Evolutionary conservation across 2,888 invertebrate genomes (phyloP), one percentile per base, ranked within the genome.

Genomic region (Thyatira batis): DNA sequence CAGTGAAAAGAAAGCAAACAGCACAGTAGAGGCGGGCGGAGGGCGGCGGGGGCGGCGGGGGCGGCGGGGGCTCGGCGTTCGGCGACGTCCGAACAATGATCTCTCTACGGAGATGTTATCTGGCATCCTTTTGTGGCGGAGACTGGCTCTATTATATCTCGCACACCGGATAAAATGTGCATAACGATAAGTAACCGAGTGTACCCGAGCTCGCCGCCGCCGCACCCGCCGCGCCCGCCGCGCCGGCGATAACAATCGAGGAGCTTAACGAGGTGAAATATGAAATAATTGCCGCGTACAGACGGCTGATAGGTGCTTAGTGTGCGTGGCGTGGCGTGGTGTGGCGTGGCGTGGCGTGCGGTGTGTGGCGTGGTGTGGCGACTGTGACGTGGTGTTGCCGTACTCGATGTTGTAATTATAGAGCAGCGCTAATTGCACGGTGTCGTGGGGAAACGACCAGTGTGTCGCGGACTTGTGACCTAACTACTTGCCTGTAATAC

Each of bases 211-310:
- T 2, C n/a, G 9, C 30, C 10, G 13, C 5, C 11, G 39, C 11
- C 33, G n/a, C 13, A 25, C 13, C 25, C 11, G 6, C 10, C 33
- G 33, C 3, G 39, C 39, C 5, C 11, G 39, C 11, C 33, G n/a
- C 13, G 46, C 13, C 25, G 10, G 6, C 46, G 46, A 46, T 46
- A 46, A 23, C 9, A 23, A 46, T 46, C 46, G 23, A 25, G 25
- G 9, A 46, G 46, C 46, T 46, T 46, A 46, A 52, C 23, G 52
- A 56, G 50, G 50, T 53, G 48, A 51, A 51, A 20, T 53, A 53
- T 56, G 3, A 48, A 48, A 56, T 56, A 56, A 56, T 56, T 44
- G 48, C 50, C 30, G 45, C 28, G 50, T 50, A 23, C 44, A 39
- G 39, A 39, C 25, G 45, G 53, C 43, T 23, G 56, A 43, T 53